Percentiles rank a stretch among this genome's conserved stretches.
These are phyloP conservation scores for Cryptocheilus praepositus DNA, from an alignment of 2,888 invertebrate genomes.

Conservation along the genomic window DNA sequence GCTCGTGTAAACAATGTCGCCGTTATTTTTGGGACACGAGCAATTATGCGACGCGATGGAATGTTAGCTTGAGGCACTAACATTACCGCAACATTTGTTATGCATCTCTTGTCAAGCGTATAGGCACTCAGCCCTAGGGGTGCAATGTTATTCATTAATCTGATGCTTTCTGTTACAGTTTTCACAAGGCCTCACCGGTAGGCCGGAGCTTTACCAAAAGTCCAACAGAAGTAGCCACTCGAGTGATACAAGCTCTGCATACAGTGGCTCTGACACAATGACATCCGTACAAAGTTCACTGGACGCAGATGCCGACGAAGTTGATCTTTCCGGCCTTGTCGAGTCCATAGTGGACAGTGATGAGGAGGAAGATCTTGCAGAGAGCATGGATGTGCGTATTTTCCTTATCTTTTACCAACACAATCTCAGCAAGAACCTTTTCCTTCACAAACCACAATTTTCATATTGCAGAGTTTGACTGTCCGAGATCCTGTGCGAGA, in stretches of 20 bases:
- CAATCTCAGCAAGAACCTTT: not conserved
- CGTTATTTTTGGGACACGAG: not conserved
- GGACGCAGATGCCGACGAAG: slow-evolving; percentile 84
- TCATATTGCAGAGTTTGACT: slow-evolving; percentile 82
- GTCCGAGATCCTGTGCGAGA: slow-evolving; percentile 97
- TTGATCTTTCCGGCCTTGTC: slow-evolving; percentile 93
- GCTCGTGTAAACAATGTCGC: slow-evolving; percentile 7
- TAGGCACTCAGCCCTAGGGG: not conserved
- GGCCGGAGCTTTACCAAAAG: slow-evolving; percentile 89
- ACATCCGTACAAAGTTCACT: slow-evolving; percentile 92
- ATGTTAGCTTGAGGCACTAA: no score
- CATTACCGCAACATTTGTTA: not conserved
- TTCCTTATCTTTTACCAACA: not conserved
- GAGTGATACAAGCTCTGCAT: slow-evolving; percentile 96
- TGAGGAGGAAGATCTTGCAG: slow-evolving; percentile 94
- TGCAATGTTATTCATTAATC: not conserved
- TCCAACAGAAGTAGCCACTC: slow-evolving; percentile 89
- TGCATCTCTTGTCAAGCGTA: not conserved
- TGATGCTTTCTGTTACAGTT: slow-evolving; percentile 63
- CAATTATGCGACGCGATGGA: not conserved
- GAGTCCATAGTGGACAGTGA: slow-evolving; percentile 98
- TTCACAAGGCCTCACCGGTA: slow-evolving; percentile 73
- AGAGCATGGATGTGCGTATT: slow-evolving; percentile 87
- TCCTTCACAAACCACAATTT: not conserved
- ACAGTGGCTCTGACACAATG: slow-evolving; percentile 97